phyloP scores from a whole-genome alignment of 2,797 vertebrate species.

The Margarornis squamiger region DNA sequence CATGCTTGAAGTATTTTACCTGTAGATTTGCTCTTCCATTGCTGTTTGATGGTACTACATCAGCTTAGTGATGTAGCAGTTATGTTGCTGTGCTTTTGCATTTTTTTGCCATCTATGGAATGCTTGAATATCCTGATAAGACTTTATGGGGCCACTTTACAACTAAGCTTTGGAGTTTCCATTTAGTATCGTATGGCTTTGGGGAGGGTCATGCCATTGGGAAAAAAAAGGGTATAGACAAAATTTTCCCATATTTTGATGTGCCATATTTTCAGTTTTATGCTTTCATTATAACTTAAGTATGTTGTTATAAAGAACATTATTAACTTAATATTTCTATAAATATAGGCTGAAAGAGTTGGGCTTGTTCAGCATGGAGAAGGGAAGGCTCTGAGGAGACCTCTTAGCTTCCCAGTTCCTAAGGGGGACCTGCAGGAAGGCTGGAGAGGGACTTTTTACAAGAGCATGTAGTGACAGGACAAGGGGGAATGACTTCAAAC shows the following conservation, averaged over 20 bases:
- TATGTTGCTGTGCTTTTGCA: neutral
- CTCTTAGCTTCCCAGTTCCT: neutral
- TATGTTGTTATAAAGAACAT: neutral
- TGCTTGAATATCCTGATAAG: neutral
- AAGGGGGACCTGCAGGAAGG: neutral
- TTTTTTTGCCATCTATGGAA: neutral
- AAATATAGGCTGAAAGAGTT: neutral
- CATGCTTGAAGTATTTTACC: neutral
- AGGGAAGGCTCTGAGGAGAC: neutral
- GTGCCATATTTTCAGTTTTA: neutral
- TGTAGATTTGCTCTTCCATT: neutral
- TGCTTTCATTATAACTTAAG: neutral
- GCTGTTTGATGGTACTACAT: neutral
- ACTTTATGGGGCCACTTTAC: neutral
- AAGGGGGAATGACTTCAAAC: neutral
- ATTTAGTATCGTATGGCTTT: neutral
- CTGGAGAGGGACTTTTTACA: neutral
- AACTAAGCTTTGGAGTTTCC: neutral
- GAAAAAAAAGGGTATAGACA: neutral
- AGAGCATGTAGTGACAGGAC: neutral
- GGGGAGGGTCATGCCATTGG: neutral
- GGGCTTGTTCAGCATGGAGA: neutral
- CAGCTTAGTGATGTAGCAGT: neutral
- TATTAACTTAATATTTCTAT: neutral
- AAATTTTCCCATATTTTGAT: neutral